Evolutionary conservation across 2,113 vertebrate species (phyloP), one percentile per base, ranked within the genome.

Genomic region (Opisthocomus hoazin): DNA sequence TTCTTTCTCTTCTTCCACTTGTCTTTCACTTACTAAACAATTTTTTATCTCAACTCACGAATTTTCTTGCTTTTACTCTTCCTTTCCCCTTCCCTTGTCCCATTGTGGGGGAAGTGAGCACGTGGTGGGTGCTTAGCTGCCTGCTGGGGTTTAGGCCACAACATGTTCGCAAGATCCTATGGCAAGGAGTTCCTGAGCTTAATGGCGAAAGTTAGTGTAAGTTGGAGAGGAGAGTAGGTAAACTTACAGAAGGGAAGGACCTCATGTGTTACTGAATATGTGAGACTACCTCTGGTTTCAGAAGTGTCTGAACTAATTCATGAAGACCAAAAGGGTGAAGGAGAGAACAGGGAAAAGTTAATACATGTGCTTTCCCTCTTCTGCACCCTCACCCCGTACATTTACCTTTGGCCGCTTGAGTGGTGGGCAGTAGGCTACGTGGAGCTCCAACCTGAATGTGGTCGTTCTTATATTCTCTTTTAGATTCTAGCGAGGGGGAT

Each of bases 351-450:
- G 19, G 32, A 69, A 39, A 63, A 58, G 6, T 75, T 68, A 70
- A 78, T 16, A 18, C 2, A 0, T 23, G 15, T 65, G 48, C 78
- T 66, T 90, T 68, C 12, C 36, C 6, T 76, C 30, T 89, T 87
- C 50, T 54, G 2, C 30, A 37, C 15, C 5, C 8, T 61, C 22
- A 76, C 48, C 34, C 30, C 2, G 0, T 58, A 57, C 0, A 0
- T 53, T 91, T 45, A 29, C 19, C 19, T 78, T 61, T 84, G 51
- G 32, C 37, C 16, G 16, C 36, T 39, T 10, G 11, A 45, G 65
- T 70, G 37, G 8, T 69, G 19, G 34, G 17, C 63, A 64, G 80
- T 19, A 41, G 26, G 12, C 16, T 74, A 8, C 0, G 0, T 8
- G 34, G 12, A 79, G 12, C 45, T 87, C 22, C 15, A 20, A 24